These are phyloP conservation scores for Hycleus cichorii DNA, from an alignment of 1,140 invertebrate species.

Conservation along the genomic window DNA sequence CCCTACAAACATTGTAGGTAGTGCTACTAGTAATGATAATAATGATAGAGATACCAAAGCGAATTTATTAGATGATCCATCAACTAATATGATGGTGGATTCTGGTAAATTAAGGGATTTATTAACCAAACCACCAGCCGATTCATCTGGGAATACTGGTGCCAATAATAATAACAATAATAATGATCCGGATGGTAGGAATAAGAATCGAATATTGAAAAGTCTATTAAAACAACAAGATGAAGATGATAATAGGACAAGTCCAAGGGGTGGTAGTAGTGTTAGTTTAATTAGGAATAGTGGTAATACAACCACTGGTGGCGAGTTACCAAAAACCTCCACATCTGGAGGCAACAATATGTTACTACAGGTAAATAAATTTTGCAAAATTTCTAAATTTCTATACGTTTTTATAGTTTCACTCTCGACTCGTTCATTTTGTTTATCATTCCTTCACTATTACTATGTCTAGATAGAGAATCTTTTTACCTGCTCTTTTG, in stretches of 20 bases:
- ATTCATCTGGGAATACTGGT: constrained; percentile 52
- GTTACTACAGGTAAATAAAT: constrained; percentile 61
- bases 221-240: constrained; percentile 74
- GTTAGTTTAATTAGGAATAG: constrained; percentile 21
- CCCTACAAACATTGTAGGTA: constrained; percentile 21
- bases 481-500: too few species aligned
- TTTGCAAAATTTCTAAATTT: not conserved
- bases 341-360: constrained; percentile 53
- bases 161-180: too few species aligned
- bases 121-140: constrained; percentile 41
- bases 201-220: constrained; percentile 61
- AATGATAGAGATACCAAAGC: constrained; percentile 39
- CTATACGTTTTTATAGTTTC: too few species aligned
- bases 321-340: constrained; percentile 38
- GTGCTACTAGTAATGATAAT: constrained; percentile 10
- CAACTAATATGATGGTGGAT: constrained; percentile 24
- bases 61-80: constrained; percentile 33
- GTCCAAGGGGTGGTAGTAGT: constrained; percentile 32
- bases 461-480: too few species aligned
- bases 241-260: constrained; percentile 51
- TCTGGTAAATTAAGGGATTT: constrained; percentile 31
- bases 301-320: constrained; percentile 20
- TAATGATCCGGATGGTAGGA: constrained; percentile 37
- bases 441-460: too few species aligned
- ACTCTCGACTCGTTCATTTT: too few species aligned